Base-by-base conservation (phyloP, 2,888 invertebrate species). In the Alviniconcha strummeri region DNA sequence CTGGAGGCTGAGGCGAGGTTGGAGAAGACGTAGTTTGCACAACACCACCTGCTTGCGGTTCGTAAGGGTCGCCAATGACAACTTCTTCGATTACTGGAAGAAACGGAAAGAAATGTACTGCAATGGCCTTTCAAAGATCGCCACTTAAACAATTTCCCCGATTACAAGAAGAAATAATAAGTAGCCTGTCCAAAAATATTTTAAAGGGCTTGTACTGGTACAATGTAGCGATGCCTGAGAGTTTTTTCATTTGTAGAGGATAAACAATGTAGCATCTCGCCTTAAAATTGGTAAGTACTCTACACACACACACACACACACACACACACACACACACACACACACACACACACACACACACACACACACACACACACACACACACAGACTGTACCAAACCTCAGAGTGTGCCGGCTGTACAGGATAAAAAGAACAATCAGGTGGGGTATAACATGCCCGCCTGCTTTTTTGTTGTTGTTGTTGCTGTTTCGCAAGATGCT, bases 51-150 rank as follows among this genome's bases (percentile, higher is more conserved):
- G 19, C 72, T 72, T 72, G 0, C 5, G n/a, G 55, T 55, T 75
- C 54, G 75, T 75, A 75, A 55, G 55, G 55, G 54, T 75, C 75
- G 54, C 75, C 75, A 17, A 75, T 75, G 15, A 75, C 75, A 54
- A 75, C 75, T 55, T 75, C 75, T 7, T 75, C 54, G 75, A 75
- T 15, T 6, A 55, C 75, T 75, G 52, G 52, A 36, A 72, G 72
- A 72, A 72, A 36, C 64, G 11, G 64, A 64, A 36, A 1, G 36
- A 64, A 64, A 8, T 64, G 36, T 36, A 3, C 36, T 36, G 36
- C 36, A 36, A 0, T 36, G 36, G 36, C 36, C 36, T 36, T 36
- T 36, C 36, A 36, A 36, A 36, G 3, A 36, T 36, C 36, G 36
- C 36, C 36, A 36, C 36, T 36, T 36, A 36, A 36, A 36, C 36